Percentiles rank a stretch among this genome's conserved stretches.
These are phyloP conservation scores for Coenobita brevimanus DNA, from an alignment of 1,140 invertebrate species.

Conservation along the genomic window DNA sequence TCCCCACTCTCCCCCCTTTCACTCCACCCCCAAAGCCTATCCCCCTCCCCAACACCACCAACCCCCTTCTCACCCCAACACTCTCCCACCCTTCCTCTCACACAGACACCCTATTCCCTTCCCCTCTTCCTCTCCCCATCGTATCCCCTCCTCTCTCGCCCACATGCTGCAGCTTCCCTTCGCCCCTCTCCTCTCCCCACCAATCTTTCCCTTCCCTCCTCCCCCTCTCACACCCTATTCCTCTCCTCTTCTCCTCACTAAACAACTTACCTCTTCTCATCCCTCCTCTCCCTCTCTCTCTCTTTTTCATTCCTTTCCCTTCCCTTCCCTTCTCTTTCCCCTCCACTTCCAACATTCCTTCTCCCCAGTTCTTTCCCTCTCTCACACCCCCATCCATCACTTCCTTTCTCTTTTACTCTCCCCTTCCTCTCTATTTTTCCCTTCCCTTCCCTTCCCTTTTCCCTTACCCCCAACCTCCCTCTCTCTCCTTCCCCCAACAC, in stretches of 20 bases:
- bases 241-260: background rate
- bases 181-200: no score
- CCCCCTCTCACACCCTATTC: background rate
- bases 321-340: background rate
- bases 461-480: background rate
- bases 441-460: background rate
- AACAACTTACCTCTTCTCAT: background rate
- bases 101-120: background rate
- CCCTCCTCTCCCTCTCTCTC: background rate
- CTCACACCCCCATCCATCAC: background rate
- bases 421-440: background rate
- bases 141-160: no score
- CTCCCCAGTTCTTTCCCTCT: background rate
- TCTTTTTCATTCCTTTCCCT: background rate
- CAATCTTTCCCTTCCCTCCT: conserved; percentile 1
- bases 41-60: background rate
- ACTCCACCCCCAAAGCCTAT: background rate
- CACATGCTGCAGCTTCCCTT: no score
- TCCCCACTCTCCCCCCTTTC: background rate
- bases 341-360: background rate
- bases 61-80: background rate
- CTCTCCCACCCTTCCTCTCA: background rate
- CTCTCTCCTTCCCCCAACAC: background rate
- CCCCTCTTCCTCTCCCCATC: background rate
- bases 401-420: background rate